Evolutionary conservation across 2,113 vertebrate genomes (phyloP), one percentile per base, ranked within the genome.

Genomic region (Salvelinus namaycush): DNA sequence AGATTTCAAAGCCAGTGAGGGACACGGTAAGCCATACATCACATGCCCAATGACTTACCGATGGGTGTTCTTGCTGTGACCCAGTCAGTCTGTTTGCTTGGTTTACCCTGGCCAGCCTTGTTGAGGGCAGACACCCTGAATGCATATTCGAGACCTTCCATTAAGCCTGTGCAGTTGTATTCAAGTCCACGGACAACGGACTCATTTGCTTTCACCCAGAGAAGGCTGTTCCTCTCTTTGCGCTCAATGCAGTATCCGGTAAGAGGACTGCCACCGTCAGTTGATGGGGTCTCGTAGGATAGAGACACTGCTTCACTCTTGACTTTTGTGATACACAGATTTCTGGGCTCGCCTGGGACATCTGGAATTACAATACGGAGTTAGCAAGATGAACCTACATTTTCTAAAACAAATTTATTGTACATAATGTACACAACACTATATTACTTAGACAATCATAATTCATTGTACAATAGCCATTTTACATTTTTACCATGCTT

Each of bases 201-300:
- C 78, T 99, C 98, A 0, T 98, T 99, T 76, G 96, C 96, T 88
- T 94, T 97, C 82, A 94, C 92, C 98, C 98, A 99, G 29, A 99
- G 92, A 29, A 99, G 88, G 81, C 98, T 98, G 88, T 99, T 99
- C 79, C 96, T 95, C 89, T 99, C 98, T 89, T 99, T 99, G 79
- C 96, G 96, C 80, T 99, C 98, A 76, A 99, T 96, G 76, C 94
- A 92, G 74, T 96, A 99, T 67, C 97, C 97, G 1, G 92, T 95
- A 76, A 99, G 94, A 39, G 98, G 97, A 84, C 95, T 96, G 59
- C 98, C 98, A 20, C 98, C 98, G 73, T 99, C 97, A 5, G 89
- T 96, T 74, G 93, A 93, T 82, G 98, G 97, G 87, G 6, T 94
- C 76, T 99, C 97, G 97, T 97, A 99, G 1, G 95, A 95, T 68